Conservation (phyloP, 1,140 invertebrate species). For the Nomia melanderi region DNA sequence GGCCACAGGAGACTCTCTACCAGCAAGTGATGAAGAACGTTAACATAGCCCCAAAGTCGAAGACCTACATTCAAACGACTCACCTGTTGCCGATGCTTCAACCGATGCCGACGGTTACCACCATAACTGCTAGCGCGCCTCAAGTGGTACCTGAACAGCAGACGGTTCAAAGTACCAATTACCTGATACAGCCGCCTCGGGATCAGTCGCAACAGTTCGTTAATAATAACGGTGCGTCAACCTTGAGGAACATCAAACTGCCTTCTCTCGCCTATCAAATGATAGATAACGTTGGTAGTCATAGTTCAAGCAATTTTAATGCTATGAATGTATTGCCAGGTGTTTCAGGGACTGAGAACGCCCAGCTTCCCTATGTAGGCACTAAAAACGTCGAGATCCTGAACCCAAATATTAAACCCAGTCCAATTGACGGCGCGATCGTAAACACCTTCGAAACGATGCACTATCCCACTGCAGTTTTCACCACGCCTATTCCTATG, state of each 20-base stretch:
- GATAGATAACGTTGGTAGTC: conserved; percentile 67
- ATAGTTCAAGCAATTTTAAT: conserved; percentile 66
- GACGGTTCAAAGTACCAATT: conserved; percentile 26
- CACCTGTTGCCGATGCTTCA: conserved; percentile 71
- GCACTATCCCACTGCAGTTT: conserved; percentile 68
- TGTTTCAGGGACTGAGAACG: conserved; percentile 54
- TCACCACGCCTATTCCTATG: conserved; percentile 77
- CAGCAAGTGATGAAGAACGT: conserved; percentile 48
- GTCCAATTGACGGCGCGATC: conserved; percentile 61
- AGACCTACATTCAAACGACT: conserved; percentile 66
- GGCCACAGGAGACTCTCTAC: conserved; percentile 38
- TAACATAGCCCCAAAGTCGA: conserved; percentile 56
- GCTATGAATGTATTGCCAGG: conserved; percentile 57
- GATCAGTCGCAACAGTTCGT: conserved; percentile 64
- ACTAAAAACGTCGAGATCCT: conserved; percentile 76
- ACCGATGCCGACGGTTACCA: conserved; percentile 54
- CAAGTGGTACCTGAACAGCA: conserved; percentile 44
- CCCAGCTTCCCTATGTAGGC: conserved; percentile 73
- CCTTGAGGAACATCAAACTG: conserved; percentile 38
- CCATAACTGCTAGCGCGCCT: conserved; percentile 36
- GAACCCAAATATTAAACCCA: conserved; percentile 76
- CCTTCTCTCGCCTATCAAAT: conserved; percentile 50
- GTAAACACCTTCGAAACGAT: conserved; percentile 63
- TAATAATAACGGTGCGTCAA: conserved; percentile 69
- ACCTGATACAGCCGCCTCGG: conserved; percentile 41